Conservation (phyloP, 1,140 invertebrate species). For the Halesus radiatus region DNA sequence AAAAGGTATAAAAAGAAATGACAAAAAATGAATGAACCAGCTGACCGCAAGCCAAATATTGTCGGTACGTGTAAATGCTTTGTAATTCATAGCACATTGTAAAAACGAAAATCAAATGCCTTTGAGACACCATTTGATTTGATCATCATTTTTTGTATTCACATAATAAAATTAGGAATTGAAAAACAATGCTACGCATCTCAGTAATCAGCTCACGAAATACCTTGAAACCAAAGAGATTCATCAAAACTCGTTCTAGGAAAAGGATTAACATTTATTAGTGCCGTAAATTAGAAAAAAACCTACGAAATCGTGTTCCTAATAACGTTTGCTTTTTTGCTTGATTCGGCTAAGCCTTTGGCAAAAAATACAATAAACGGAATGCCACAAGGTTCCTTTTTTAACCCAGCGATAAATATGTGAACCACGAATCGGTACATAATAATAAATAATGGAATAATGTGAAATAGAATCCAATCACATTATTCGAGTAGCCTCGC, state of each 20-base stretch:
- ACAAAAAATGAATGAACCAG: too few species aligned
- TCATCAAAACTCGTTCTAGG: background rate
- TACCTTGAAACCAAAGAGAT: background rate
- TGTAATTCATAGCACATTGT: too few species aligned
- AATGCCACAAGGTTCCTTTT: conserved; percentile 4
- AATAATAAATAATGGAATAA: too few species aligned
- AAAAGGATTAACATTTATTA: background rate
- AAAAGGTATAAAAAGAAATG: too few species aligned
- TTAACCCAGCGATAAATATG: background rate
- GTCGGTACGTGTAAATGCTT: too few species aligned
- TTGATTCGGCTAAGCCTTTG: background rate
- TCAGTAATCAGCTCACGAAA: background rate
- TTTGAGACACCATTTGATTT: too few species aligned
- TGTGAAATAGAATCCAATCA: too few species aligned
- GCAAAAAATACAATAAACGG: conserved; percentile 3
- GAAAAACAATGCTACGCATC: background rate
- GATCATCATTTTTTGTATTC: too few species aligned
- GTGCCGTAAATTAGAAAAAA: background rate
- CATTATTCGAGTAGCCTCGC: background rate
- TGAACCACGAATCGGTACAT: background rate
- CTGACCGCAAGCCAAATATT: too few species aligned
- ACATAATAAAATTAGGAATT: background rate
- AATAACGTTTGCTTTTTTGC: background rate
- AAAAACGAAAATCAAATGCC: too few species aligned
- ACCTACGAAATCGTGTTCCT: background rate